These are phyloP conservation scores for Boloria euphrosyne DNA, from an alignment of 2,888 invertebrate genomes.

Conservation along the genomic window DNA sequence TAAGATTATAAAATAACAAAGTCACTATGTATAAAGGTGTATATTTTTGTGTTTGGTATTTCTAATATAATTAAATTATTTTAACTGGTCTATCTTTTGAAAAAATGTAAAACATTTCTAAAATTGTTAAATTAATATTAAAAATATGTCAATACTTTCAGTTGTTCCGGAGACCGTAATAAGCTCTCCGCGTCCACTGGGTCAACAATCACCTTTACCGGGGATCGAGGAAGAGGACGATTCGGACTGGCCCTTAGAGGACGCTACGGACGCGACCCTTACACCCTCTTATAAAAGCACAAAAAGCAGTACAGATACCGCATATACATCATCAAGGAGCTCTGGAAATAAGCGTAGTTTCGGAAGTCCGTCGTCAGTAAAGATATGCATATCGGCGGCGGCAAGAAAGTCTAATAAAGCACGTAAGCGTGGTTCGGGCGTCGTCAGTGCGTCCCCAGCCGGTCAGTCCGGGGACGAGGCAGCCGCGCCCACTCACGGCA, in stretches of 20 bases:
- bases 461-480: constrained; percentile 64
- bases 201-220: constrained; percentile 88
- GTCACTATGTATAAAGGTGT: no score
- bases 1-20: constrained; percentile 2
- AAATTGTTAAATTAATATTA: background rate
- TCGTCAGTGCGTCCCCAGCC: constrained; percentile 56
- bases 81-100: no score
- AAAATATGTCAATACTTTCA: constrained; percentile 64
- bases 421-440: constrained; percentile 76
- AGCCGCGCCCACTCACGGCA: constrained; percentile 75
- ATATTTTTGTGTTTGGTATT: no score
- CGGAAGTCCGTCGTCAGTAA: constrained; percentile 83
- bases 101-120: no score
- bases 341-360: constrained; percentile 79
- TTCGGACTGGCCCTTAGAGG: constrained; percentile 81
- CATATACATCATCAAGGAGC: constrained; percentile 74
- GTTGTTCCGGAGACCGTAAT: constrained; percentile 78
- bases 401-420: constrained; percentile 78
- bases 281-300: constrained; percentile 79
- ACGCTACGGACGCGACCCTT: constrained; percentile 76
- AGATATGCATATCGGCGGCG: constrained; percentile 81
- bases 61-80: no score
- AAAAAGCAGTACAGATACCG: constrained; percentile 78
- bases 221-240: constrained; percentile 93
- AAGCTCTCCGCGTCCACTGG: constrained; percentile 81